Conservation (phyloP, 2,113 vertebrate genomes). For the Sinocyclocheilus anshuiensis region DNA sequence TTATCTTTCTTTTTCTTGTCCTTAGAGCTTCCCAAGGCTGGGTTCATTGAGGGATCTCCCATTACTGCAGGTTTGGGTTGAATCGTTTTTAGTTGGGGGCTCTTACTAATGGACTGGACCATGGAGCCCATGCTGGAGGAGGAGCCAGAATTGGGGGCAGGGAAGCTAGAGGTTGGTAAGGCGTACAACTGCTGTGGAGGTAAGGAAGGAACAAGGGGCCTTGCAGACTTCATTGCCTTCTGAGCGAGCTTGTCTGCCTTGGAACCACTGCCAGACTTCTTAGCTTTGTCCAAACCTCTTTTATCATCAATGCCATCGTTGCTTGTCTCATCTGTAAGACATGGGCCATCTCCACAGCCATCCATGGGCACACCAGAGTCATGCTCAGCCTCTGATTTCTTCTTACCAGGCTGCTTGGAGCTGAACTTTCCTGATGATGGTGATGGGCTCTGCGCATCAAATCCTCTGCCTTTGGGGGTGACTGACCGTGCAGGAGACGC, state of each 20-base stretch:
- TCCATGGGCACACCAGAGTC: conserved; percentile 82
- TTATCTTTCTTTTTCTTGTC: conserved; percentile 99
- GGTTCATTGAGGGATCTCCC: conserved; percentile 87
- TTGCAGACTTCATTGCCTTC: conserved; percentile 90
- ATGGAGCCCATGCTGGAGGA: conserved; percentile 83
- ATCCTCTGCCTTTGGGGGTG: conserved; percentile 92
- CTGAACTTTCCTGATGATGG: conserved; percentile 89
- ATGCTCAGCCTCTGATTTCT: conserved; percentile 87
- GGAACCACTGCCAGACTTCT: conserved; percentile 79
- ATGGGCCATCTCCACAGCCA: conserved; percentile 90
- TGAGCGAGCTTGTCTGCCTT: conserved; percentile 89
- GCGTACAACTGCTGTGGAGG: conserved; percentile 89
- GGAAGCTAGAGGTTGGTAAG: conserved; percentile 82
- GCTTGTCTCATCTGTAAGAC: conserved; percentile 89
- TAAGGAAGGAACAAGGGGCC: conserved; percentile 86
- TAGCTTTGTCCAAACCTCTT: conserved; percentile 83
- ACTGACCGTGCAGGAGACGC: conserved; percentile 90
- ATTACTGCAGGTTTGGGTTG: conserved; percentile 91
- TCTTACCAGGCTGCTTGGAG: conserved; percentile 87
- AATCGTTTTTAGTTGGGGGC: conserved; percentile 93
- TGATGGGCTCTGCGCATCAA: conserved; percentile 92
- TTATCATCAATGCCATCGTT: conserved; percentile 92
- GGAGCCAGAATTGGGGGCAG: conserved; percentile 82
- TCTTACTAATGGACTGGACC: conserved; percentile 92
- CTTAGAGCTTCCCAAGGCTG: conserved; percentile 87